Conservation (phyloP, 1,140 invertebrate genomes). For the Euborellia annulipes region DNA sequence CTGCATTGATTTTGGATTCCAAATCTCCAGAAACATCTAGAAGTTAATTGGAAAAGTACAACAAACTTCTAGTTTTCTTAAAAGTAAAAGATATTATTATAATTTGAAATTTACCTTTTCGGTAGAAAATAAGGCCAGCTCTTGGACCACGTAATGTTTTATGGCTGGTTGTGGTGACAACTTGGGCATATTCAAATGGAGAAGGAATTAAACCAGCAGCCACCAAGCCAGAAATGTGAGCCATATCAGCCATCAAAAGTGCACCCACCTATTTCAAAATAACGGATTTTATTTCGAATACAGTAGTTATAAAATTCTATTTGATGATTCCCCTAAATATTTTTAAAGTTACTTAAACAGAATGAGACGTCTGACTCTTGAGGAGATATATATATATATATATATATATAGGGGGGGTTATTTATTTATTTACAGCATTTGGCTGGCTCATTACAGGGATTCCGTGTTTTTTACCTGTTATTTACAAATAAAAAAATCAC, state of each 20-base stretch:
- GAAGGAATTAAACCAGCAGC: constrained; percentile 62
- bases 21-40: constrained; percentile 38
- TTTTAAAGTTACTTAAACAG: too few species aligned
- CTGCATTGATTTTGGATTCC: constrained; percentile 75
- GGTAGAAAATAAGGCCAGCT: constrained; percentile 78
- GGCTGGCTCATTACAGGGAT: too few species aligned
- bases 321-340: too few species aligned
- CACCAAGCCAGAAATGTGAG: constrained; percentile 45
- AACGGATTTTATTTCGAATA: too few species aligned
- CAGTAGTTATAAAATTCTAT: too few species aligned
- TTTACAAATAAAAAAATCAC: too few species aligned
- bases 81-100: background rate
- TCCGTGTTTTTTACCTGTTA: too few species aligned
- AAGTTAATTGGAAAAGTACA: background rate
- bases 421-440: too few species aligned
- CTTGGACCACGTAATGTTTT: constrained; percentile 65
- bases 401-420: too few species aligned
- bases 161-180: constrained; percentile 92
- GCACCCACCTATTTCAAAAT: constrained; percentile 34
- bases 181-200: constrained; percentile 85
- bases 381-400: too few species aligned
- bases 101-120: constrained; percentile 43
- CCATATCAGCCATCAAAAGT: constrained; percentile 49
- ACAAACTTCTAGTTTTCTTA: too few species aligned
- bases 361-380: too few species aligned